Percentiles rank a stretch among this genome's conserved stretches.
Evolutionary conservation across 2,888 invertebrate species (phyloP).

Genomic region (Abscondita cerata): DNA sequence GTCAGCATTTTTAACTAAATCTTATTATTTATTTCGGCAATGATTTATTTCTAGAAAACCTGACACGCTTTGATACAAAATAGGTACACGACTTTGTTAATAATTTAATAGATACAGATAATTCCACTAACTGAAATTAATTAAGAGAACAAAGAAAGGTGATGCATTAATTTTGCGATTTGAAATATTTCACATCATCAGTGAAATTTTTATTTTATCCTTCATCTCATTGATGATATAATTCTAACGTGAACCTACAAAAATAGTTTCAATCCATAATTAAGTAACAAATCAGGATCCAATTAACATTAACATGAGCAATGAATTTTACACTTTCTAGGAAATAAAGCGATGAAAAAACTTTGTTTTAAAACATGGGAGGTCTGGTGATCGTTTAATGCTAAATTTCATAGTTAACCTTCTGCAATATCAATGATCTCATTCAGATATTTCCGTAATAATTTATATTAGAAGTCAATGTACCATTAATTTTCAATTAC

Average conservation of each 20-base stretch:
- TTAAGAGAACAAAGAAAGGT: too few species aligned
- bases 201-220: too few species aligned
- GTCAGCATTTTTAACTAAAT: constrained; percentile 38
- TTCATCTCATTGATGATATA: too few species aligned
- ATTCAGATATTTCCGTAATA: constrained; percentile 17
- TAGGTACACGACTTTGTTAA: too few species aligned
- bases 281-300: too few species aligned
- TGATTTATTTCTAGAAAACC: constrained; percentile 34
- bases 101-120: too few species aligned
- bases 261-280: too few species aligned
- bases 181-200: too few species aligned
- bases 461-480: constrained; percentile 12
- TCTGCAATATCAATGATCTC: constrained; percentile 14
- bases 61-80: constrained; percentile 24
- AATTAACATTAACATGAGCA: too few species aligned
- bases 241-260: too few species aligned
- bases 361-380: neutral
- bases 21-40: constrained; percentile 37
- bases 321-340: neutral
- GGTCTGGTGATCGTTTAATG: neutral
- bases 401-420: constrained; percentile 12
- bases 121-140: too few species aligned
- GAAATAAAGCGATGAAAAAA: neutral
- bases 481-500: constrained; percentile 1
- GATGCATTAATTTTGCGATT: too few species aligned